Percentiles rank a stretch among this genome's conserved stretches.
phyloP scores from a whole-genome alignment of 1,140 invertebrate species.

The Ostrea denselamellosa region DNA sequence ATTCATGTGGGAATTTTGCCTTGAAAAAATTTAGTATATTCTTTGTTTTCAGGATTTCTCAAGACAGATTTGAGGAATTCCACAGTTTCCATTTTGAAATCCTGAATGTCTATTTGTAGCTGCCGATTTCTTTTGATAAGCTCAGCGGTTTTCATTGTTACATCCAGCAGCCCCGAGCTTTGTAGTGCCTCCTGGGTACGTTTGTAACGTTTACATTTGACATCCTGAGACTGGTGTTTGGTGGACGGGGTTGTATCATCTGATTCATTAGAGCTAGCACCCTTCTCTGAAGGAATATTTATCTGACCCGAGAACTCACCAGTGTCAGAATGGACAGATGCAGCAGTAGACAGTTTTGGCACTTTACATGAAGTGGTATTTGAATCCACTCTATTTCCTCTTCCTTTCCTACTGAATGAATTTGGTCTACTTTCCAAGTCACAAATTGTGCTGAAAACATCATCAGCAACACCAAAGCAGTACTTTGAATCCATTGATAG shows the following conservation, averaged over 20 bases:
- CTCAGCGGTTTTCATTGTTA: slow-evolving; percentile 57
- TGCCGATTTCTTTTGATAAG: slow-evolving; percentile 54
- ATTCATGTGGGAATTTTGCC: not conserved
- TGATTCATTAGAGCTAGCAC: not conserved
- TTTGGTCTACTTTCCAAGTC: slow-evolving; percentile 33
- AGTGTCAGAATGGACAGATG: not conserved
- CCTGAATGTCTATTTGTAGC: slow-evolving; percentile 49
- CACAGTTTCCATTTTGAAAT: slow-evolving; percentile 48
- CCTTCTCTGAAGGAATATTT: not conserved
- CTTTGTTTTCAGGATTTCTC: slow-evolving; percentile 55
- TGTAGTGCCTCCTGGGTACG: slow-evolving; percentile 52
- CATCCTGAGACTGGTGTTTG: not conserved
- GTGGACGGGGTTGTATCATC: not conserved
- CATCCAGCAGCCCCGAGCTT: slow-evolving; percentile 54
- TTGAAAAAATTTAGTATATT: slow-evolving; percentile 17
- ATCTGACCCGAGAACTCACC: not conserved
- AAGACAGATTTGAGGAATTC: slow-evolving; percentile 51
- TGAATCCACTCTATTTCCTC: not conserved
- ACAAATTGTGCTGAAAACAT: slow-evolving; percentile 11
- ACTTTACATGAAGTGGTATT: not conserved
- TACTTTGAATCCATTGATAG: not conserved
- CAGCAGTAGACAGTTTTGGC: not conserved
- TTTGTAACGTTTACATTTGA: slow-evolving; percentile 51
- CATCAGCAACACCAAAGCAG: not conserved
- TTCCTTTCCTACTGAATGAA: slow-evolving; percentile 22